Evolutionary conservation across 2,113 vertebrate species (phyloP).

Genomic region (Oplegnathus fasciatus): DNA sequence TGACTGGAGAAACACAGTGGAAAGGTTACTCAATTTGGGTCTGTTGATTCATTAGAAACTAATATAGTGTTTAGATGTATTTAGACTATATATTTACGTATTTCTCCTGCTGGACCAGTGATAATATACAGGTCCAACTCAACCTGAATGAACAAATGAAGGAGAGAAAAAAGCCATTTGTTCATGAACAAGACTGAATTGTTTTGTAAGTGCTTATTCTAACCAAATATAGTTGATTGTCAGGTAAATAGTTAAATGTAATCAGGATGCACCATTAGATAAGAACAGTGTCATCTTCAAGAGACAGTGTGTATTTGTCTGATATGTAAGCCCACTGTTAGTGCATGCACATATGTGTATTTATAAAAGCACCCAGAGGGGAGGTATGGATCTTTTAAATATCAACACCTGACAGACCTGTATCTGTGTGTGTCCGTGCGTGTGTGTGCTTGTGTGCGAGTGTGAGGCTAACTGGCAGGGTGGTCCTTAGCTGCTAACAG

Average conservation of each 20-base stretch:
- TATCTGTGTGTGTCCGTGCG: constrained; percentile 10
- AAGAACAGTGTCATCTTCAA: background rate
- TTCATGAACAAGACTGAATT: background rate
- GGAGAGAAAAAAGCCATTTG: background rate
- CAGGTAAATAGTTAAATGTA: background rate
- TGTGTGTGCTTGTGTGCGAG: constrained; percentile 11
- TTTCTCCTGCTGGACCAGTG: constrained; percentile 8
- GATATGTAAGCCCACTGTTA: background rate
- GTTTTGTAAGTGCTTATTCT: background rate
- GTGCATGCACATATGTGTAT: constrained; percentile 27
- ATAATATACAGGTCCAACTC: background rate
- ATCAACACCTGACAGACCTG: constrained; percentile 70
- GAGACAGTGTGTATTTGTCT: background rate
- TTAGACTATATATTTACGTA: constrained; percentile 13
- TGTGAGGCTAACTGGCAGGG: constrained; percentile 70
- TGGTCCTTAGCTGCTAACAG: constrained; percentile 78
- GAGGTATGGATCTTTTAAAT: constrained; percentile 58
- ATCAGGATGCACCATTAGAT: background rate
- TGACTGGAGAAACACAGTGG: constrained; percentile 36
- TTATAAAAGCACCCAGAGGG: constrained; percentile 40
- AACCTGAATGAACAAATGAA: background rate
- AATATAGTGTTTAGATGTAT: constrained; percentile 11
- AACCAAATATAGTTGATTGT: background rate
- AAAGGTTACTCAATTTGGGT: constrained; percentile 24
- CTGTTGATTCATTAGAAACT: constrained; percentile 21